phyloP scores from a whole-genome alignment of 2,888 invertebrate species.

The Lacanobia wlatinum region DNA sequence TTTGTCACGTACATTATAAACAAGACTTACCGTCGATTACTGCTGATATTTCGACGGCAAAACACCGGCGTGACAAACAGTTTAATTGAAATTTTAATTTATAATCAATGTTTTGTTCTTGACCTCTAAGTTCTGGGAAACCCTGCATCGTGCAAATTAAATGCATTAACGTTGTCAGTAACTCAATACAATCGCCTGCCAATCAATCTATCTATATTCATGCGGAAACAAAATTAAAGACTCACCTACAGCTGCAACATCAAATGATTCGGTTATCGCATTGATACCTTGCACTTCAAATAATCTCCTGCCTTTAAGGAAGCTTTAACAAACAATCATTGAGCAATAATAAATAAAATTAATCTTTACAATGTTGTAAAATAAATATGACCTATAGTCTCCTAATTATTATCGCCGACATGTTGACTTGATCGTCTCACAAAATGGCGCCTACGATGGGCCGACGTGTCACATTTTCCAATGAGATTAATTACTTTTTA shows the following conservation, averaged over 20 bases:
- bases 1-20: conserved; percentile 45
- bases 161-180: not conserved
- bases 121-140: conserved; percentile 20
- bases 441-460: conserved; percentile 54
- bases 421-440: conserved; percentile 19
- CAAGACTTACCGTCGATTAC: conserved; percentile 34
- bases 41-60: conserved; percentile 14
- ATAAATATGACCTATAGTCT: conserved; percentile 33
- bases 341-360: conserved; percentile 16
- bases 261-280: conserved; percentile 24
- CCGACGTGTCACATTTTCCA: conserved; percentile 56
- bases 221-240: conserved; percentile 23
- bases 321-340: conserved; percentile 17
- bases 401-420: conserved; percentile 37
- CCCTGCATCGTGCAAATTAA: not conserved
- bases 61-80: conserved; percentile 17
- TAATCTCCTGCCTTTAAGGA: conserved; percentile 22
- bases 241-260: not conserved
- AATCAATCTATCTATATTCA: not conserved
- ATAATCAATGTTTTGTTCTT: conserved; percentile 14
- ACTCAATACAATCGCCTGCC: conserved; percentile 1
- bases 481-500: conserved; percentile 78
- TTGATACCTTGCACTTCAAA: conserved; percentile 27
- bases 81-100: conserved; percentile 33
- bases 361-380: conserved; percentile 20